Evolutionary conservation across 2,888 invertebrate genomes (phyloP).

Genomic region (Clanis bilineata): DNA sequence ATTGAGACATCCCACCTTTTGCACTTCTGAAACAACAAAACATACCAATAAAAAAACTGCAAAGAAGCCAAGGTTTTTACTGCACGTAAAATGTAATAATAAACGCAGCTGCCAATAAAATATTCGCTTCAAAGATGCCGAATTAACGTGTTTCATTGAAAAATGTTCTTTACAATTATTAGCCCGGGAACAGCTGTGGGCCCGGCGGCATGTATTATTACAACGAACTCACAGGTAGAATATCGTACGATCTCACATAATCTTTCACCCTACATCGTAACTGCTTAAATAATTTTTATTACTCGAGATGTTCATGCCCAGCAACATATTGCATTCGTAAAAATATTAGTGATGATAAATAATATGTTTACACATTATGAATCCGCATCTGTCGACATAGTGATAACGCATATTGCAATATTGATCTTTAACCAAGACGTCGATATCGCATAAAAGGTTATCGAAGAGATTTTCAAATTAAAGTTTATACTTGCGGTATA

Average conservation of each 20-base stretch:
- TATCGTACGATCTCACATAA: slow-evolving; percentile 48
- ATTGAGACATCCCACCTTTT: slow-evolving; percentile 65
- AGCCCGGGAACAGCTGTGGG: slow-evolving; percentile 64
- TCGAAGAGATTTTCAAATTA: neutral
- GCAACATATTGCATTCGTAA: neutral
- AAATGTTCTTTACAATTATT: slow-evolving; percentile 48
- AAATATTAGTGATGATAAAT: neutral
- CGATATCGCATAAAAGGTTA: neutral
- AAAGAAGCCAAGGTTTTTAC: slow-evolving; percentile 20
- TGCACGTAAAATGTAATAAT: slow-evolving; percentile 19
- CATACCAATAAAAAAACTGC: slow-evolving; percentile 25
- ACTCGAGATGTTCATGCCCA: neutral
- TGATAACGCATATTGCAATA: neutral
- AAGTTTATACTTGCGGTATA: neutral
- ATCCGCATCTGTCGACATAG: neutral
- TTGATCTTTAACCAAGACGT: neutral
- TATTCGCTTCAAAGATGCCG: slow-evolving; percentile 42
- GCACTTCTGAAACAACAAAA: slow-evolving; percentile 71
- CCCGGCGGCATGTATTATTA: slow-evolving; percentile 53
- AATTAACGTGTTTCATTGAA: slow-evolving; percentile 49
- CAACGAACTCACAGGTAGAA: slow-evolving; percentile 57
- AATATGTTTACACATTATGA: neutral
- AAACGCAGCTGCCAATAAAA: slow-evolving; percentile 20
- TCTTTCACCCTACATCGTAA: slow-evolving; percentile 33
- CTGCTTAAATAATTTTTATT: slow-evolving; percentile 25